Base-by-base conservation (phyloP, 2,797 vertebrate species). In the Falco cherrug region DNA sequence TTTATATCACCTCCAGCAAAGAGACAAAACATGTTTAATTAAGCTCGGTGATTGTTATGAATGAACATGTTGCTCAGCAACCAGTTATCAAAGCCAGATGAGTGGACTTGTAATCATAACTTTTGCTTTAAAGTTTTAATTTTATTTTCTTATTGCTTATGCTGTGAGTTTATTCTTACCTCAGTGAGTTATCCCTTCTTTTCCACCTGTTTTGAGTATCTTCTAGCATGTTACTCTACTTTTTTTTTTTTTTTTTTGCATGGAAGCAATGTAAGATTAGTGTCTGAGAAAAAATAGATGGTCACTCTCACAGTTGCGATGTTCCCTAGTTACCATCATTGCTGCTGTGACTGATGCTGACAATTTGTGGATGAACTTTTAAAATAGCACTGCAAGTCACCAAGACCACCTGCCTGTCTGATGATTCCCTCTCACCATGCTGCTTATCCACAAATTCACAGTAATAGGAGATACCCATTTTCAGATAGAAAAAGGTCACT, bases 1-100 rank as follows among this genome's bases (percentile, higher is more conserved):
- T 84, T 94, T 70, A 11, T 81, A 61, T 67, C 28, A 71, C 67
- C 50, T 74, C 81, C 57, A 96, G 68, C 60, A 94, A 95, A 82
- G 50, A 93, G n/a, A 50, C 13, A 88, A 94, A 75, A 31, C 31
- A 54, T 50, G 35, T 76, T 87, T 95, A 82, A 73, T 76, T 33
- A 81, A 88, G n/a, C 25, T 85, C 33, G 86, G 20, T 70, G 84
- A 84, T 63, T 93, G 54, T 61, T 84, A 56, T 6, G 33, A 87
- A 88, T 88, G 47, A 84, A 86, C 16, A 41, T 20, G 50, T 77
- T 93, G 57, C 64, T 89, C 90, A 89, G 76, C 48, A 93, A 85
- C 48, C 54, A 77, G 17, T 10, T 89, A 54, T 50, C 63, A 73
- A 94, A 92, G 35, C 50, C 47, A 75, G 20, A 53, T 75, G 22